A percentile compares a stretch with the other conserved stretches of the same genome.
These are phyloP conservation scores for Theocolax elegans DNA, from an alignment of 1,140 invertebrate genomes.

Conservation along the genomic window DNA sequence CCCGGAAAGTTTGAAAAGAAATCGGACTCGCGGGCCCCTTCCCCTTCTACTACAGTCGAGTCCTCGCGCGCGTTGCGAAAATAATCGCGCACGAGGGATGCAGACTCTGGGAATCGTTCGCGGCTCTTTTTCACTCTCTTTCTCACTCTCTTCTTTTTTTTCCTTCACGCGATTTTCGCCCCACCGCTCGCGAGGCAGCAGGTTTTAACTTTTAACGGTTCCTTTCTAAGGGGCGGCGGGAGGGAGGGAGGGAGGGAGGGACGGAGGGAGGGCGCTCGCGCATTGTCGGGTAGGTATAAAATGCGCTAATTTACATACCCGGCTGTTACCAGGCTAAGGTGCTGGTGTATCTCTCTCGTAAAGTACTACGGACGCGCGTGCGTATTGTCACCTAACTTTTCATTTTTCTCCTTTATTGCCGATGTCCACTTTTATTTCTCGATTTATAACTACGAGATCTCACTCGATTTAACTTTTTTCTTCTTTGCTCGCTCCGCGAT, in stretches of 20 bases:
- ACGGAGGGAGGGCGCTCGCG: constrained; percentile 16
- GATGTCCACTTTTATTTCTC: background rate
- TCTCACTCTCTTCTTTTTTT: background rate
- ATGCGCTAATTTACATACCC: constrained; percentile 64
- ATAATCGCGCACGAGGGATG: constrained; percentile 28
- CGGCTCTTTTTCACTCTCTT: constrained; percentile 3
- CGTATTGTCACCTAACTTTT: background rate
- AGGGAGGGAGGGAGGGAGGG: too few species aligned
- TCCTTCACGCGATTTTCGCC: background rate
- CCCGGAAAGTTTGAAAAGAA: constrained; percentile 31
- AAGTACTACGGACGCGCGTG: background rate
- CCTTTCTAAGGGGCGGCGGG: constrained; percentile 43
- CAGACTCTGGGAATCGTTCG: constrained; percentile 20
- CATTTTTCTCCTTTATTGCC: background rate
- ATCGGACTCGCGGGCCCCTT: constrained; percentile 23
- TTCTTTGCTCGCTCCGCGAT: too few species aligned
- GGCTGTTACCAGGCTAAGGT: constrained; percentile 54
- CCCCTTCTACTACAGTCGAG: background rate
- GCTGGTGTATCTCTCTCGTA: too few species aligned
- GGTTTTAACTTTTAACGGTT: constrained; percentile 67
- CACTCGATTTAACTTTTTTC: too few species aligned
- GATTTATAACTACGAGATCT: too few species aligned
- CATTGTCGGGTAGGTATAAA: constrained; percentile 59
- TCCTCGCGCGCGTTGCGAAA: constrained; percentile 22
- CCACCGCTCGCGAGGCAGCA: constrained; percentile 45